phyloP scores from a whole-genome alignment of 2,113 vertebrate species.

The Neoarius graeffei region DNA sequence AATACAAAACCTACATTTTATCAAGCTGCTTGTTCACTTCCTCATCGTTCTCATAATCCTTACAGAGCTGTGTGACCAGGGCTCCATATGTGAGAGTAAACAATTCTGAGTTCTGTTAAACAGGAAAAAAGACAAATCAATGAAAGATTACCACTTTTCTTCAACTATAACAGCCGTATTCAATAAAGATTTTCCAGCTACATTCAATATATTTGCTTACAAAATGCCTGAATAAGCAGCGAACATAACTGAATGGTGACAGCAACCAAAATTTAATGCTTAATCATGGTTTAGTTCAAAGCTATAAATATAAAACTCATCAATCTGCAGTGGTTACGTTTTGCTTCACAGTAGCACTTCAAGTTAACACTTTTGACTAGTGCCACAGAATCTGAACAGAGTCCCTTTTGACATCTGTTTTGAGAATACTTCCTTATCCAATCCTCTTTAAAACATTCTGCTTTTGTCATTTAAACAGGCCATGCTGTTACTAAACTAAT shows the following conservation, averaged over 20 bases:
- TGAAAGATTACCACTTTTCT: background rate
- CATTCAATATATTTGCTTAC: background rate
- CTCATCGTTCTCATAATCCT: slow-evolving; percentile 98
- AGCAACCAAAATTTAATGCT: background rate
- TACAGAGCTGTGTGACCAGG: slow-evolving; percentile 96
- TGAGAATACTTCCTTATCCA: background rate
- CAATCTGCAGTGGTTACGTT: background rate
- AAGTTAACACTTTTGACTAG: background rate
- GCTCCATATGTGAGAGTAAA: slow-evolving; percentile 97
- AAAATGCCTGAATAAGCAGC: background rate
- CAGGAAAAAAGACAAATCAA: slow-evolving; percentile 8
- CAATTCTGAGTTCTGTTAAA: slow-evolving; percentile 89
- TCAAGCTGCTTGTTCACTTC: slow-evolving; percentile 99
- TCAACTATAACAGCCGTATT: background rate
- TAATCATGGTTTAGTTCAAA: background rate
- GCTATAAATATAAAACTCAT: background rate
- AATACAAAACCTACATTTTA: slow-evolving; percentile 84
- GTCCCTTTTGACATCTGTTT: background rate
- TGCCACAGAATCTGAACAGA: background rate
- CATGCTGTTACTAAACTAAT: background rate
- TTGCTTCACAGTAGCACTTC: background rate
- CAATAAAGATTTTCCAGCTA: background rate
- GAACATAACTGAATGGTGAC: background rate
- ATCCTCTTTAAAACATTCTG: background rate
- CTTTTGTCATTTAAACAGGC: background rate